phyloP scores from a whole-genome alignment of 2,113 vertebrate genomes.

The Sula dactylatra region DNA sequence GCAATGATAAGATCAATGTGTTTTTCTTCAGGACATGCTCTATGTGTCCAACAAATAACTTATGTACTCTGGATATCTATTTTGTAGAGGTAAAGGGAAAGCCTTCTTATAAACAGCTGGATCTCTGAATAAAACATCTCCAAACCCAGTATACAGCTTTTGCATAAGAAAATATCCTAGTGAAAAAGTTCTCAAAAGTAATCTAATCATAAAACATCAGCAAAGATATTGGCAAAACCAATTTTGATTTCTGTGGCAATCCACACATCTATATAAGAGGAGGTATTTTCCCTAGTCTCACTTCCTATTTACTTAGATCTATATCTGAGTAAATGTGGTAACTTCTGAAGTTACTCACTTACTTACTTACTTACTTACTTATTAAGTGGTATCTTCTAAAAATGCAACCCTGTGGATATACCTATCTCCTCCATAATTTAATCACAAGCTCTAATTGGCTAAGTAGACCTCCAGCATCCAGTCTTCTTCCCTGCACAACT shows the following conservation, averaged over 20 bases:
- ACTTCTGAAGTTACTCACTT: background rate
- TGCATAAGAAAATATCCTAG: background rate
- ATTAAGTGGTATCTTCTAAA: background rate
- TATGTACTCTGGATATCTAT: background rate
- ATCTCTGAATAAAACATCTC: background rate
- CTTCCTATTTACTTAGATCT: background rate
- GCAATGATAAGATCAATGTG: background rate
- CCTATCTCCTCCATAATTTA: background rate
- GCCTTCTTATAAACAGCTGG: background rate
- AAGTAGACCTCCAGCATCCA: background rate
- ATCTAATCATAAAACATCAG: background rate
- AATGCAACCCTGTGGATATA: background rate
- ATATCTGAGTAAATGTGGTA: background rate
- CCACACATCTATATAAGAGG: accelerated
- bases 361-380: too few relatives aligned
- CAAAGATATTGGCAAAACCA: background rate
- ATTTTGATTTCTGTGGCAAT: background rate
- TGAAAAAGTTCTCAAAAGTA: background rate
- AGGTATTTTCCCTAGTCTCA: background rate
- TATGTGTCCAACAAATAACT: background rate
- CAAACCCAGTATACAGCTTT: background rate
- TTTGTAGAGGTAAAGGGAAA: background rate
- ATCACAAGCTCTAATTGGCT: background rate
- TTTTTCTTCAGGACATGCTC: background rate
- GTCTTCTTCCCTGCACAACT: background rate